Conservation (phyloP, 2,888 invertebrate genomes). For the Cerastis rubricosa region DNA sequence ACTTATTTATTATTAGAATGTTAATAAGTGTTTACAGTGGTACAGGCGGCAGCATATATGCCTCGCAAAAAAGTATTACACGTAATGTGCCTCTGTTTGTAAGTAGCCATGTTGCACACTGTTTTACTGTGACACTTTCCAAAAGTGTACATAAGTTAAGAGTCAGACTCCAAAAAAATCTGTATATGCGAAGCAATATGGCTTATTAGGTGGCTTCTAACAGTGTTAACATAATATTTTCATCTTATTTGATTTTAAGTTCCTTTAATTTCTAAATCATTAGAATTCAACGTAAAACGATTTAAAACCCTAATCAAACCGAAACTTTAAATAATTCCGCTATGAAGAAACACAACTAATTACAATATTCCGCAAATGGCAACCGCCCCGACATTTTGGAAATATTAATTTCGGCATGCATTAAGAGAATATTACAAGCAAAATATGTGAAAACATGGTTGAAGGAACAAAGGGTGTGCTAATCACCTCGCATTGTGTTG, state of each 20-base stretch:
- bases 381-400: constrained; percentile 20
- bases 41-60: neutral
- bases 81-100: neutral
- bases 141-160: neutral
- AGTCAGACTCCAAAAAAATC: neutral
- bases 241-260: neutral
- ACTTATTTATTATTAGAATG: neutral
- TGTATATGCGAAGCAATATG: neutral
- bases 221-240: neutral
- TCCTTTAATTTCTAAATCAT: neutral
- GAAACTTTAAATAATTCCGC: constrained; percentile 18
- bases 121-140: neutral
- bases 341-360: constrained; percentile 31
- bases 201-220: neutral
- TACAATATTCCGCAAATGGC: constrained; percentile 34
- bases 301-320: constrained; percentile 2
- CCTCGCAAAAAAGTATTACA: neutral
- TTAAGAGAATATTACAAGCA: constrained; percentile 60
- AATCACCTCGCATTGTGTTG: constrained; percentile 64
- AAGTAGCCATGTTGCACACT: neutral
- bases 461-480: constrained; percentile 57
- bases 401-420: constrained; percentile 59
- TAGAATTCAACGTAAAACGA: constrained; percentile 3
- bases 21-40: neutral
- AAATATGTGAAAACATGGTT: constrained; percentile 65